Conservation (phyloP, 2,113 vertebrate genomes). For the Micromys minutus region DNA sequence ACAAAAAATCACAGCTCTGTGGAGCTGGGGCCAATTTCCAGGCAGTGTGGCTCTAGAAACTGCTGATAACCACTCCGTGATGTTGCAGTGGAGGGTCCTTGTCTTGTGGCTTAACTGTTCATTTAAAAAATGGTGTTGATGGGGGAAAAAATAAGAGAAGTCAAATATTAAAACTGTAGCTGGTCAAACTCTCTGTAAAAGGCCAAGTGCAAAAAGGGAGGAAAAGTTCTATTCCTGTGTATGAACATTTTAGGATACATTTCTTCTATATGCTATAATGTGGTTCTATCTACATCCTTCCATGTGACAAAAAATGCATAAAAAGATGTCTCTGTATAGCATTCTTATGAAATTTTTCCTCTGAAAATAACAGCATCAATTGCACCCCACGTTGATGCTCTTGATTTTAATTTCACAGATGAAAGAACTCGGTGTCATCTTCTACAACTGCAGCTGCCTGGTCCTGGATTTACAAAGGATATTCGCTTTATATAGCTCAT, state of each 20-base stretch:
- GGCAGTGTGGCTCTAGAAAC: not conserved
- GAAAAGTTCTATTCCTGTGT: not conserved
- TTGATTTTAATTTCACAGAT: constrained; percentile 88
- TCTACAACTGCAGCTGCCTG: constrained; percentile 97
- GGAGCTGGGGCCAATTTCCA: not conserved
- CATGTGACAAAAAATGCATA: not conserved
- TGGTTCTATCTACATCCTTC: not conserved
- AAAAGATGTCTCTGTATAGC: not conserved
- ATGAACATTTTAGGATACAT: not conserved
- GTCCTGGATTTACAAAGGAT: constrained; percentile 95
- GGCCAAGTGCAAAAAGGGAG: not conserved
- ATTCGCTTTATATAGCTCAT: constrained; percentile 91
- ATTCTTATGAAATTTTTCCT: not conserved
- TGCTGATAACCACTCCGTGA: not conserved
- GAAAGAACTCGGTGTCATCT: constrained; percentile 95
- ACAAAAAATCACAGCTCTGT: not conserved
- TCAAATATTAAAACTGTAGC: not conserved
- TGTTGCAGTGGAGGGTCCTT: not conserved
- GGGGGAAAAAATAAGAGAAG: not conserved
- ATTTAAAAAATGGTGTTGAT: not conserved
- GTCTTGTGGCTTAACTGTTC: not conserved
- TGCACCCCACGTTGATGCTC: constrained; percentile 23
- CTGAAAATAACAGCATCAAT: constrained; percentile 9
- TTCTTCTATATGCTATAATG: not conserved
- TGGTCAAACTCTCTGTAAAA: not conserved